Evolutionary conservation across 2,888 invertebrate species (phyloP).

Genomic region (Microchrysa polita): DNA sequence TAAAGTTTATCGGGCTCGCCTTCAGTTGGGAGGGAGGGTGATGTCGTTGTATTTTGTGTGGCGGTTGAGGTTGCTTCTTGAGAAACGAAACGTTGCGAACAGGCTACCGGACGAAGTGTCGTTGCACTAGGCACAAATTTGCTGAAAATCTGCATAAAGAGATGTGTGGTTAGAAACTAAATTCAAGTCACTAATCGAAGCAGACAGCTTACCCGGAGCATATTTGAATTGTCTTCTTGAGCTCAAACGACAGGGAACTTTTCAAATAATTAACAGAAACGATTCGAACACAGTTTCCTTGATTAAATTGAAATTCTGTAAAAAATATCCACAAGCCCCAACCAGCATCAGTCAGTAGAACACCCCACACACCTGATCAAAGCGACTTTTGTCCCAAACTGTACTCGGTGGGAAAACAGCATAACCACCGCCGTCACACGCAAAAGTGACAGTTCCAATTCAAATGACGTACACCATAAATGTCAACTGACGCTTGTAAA

Average conservation of each 20-base stretch:
- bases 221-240: not conserved
- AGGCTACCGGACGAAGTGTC: not conserved
- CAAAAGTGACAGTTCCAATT: not conserved
- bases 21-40: not conserved
- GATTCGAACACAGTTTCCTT: too few species aligned
- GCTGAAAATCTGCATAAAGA: slow-evolving; percentile 12
- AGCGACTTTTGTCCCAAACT: not conserved
- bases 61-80: not conserved
- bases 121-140: not conserved
- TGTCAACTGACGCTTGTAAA: slow-evolving; percentile 33
- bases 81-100: slow-evolving; percentile 2
- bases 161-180: not conserved
- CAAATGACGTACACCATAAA: slow-evolving; percentile 17
- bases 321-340: not conserved
- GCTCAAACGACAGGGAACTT: not conserved
- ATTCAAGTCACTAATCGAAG: not conserved
- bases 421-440: not conserved
- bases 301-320: too few species aligned
- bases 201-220: slow-evolving; percentile 4
- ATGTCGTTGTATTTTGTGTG: not conserved
- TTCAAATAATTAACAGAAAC: not conserved
- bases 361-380: not conserved
- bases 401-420: not conserved
- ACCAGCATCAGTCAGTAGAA: too few species aligned
- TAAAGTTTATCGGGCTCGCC: slow-evolving; percentile 75